Evolutionary conservation across 2,797 vertebrate genomes (phyloP).

Genomic region (Capromys pilorides): DNA sequence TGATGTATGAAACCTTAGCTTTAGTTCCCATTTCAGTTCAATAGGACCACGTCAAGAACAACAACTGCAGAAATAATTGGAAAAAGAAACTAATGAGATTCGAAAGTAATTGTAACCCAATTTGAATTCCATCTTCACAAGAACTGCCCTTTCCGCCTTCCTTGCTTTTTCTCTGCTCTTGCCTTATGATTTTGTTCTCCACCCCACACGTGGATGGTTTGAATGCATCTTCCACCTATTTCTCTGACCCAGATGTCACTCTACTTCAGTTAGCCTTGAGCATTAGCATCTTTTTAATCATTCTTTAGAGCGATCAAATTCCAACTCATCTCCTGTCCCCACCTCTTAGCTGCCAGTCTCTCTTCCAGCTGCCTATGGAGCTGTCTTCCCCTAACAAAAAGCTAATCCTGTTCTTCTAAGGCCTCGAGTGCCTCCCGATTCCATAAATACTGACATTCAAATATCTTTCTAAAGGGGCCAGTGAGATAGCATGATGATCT

Average conservation of each 20-base stretch:
- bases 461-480: not conserved
- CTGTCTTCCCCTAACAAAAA: not conserved
- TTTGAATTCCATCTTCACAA: not conserved
- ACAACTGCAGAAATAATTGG: constrained; percentile 1
- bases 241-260: not conserved
- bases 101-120: not conserved
- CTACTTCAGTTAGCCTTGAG: not conserved
- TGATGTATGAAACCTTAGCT: not conserved
- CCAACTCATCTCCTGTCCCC: not conserved
- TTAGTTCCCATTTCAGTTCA: not conserved
- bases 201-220: not conserved
- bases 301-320: not conserved
- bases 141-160: not conserved
- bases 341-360: not conserved
- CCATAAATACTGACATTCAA: not conserved
- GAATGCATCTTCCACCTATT: not conserved
- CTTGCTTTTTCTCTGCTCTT: not conserved
- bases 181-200: not conserved
- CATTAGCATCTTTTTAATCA: not conserved
- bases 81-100: not conserved
- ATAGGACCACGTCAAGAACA: constrained; percentile 46
- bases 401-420: not conserved
- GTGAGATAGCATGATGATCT: too few relatives aligned
- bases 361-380: not conserved
- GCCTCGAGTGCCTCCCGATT: not conserved